phyloP scores from a whole-genome alignment of 2,113 vertebrate species.

The Hucho hucho region DNA sequence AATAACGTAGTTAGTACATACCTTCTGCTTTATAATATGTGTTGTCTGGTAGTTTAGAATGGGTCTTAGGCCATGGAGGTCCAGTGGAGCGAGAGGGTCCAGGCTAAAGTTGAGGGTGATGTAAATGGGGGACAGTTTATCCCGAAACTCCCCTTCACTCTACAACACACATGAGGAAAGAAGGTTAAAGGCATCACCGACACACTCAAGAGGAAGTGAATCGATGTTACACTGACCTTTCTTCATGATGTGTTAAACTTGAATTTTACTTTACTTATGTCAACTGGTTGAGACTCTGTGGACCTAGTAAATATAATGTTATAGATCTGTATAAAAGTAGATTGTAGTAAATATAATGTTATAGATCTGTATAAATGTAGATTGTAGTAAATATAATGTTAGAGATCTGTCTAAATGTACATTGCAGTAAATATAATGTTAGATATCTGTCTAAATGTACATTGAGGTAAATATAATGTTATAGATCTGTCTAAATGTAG shows the following conservation, averaged over 20 bases:
- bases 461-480: too few relatives aligned
- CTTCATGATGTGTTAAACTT: too few relatives aligned
- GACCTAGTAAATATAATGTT: too few relatives aligned
- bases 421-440: too few relatives aligned
- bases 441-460: too few relatives aligned
- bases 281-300: neutral
- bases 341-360: too few relatives aligned
- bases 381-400: too few relatives aligned
- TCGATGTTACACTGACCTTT: neutral
- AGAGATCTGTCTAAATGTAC: too few relatives aligned
- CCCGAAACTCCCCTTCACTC: slow-evolving; percentile 87
- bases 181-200: neutral
- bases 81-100: slow-evolving; percentile 72
- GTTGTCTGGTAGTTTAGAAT: slow-evolving; percentile 81
- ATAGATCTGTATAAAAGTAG: neutral
- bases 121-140: slow-evolving; percentile 88
- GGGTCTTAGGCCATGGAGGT: slow-evolving; percentile 78
- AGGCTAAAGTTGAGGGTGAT: slow-evolving; percentile 86
- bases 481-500: too few relatives aligned
- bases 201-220: neutral
- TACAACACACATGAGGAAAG: slow-evolving; percentile 50
- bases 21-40: slow-evolving; percentile 84
- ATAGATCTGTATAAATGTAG: too few relatives aligned
- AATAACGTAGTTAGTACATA: slow-evolving; percentile 40
- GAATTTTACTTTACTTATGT: neutral